Percentiles rank a stretch among this genome's conserved stretches.
phyloP scores from a whole-genome alignment of 2,797 vertebrate genomes.

The Eulemur coronatus region DNA sequence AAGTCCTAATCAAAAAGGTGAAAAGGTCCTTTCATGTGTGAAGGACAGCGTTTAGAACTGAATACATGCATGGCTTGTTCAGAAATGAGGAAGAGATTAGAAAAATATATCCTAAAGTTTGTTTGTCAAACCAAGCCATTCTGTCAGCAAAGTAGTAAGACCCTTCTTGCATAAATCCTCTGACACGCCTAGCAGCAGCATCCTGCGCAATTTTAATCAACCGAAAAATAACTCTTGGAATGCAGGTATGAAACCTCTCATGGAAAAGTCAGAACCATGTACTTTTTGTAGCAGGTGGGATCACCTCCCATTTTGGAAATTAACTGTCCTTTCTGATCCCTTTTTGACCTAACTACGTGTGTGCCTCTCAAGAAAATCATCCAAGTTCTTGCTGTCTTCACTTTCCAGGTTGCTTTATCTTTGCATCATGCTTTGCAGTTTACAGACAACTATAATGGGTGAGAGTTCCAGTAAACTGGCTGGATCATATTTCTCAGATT shows the following conservation, averaged over 20 bases:
- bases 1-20: not conserved
- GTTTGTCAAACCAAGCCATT: not conserved
- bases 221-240: not conserved
- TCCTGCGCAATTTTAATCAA: not conserved
- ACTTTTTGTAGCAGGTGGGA: not conserved
- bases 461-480: slow-evolving; percentile 66
- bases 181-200: not conserved
- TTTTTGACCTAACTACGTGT: not conserved
- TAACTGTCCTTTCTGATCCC: slow-evolving; percentile 8
- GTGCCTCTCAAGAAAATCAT: slow-evolving; percentile 34
- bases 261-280: not conserved
- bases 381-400: not conserved
- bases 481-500: slow-evolving; percentile 72
- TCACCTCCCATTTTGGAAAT: slow-evolving; percentile 30
- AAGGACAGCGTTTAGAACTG: not conserved
- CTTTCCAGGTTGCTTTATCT: slow-evolving; percentile 49
- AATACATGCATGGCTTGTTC: not conserved
- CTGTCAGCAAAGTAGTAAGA: not conserved
- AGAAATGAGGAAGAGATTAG: not conserved
- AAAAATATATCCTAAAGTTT: not conserved
- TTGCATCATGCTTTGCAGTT: slow-evolving; percentile 63
- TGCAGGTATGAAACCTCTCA: not conserved
- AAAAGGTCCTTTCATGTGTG: not conserved
- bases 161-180: not conserved
- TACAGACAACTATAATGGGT: not conserved